These are phyloP conservation scores for Apistogramma diplotaenia DNA, from an alignment of 2,113 vertebrate genomes.

Conservation along the genomic window DNA sequence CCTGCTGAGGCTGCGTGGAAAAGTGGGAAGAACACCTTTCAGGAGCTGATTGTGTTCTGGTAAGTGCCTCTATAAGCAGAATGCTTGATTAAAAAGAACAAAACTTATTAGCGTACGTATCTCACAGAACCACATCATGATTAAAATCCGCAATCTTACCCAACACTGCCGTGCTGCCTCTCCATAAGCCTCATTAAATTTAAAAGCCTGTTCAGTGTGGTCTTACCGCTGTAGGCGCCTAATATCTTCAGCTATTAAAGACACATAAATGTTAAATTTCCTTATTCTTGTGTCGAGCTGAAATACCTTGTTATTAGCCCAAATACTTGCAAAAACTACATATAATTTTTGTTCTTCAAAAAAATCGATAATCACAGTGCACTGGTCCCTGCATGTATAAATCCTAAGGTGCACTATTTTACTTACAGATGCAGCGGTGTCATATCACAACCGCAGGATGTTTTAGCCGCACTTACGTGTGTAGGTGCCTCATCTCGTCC, in stretches of 20 bases:
- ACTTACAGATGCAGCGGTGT: background rate
- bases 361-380: background rate
- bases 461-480: background rate
- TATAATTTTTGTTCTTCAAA: background rate
- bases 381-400: background rate
- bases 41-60: background rate
- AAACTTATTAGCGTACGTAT: background rate
- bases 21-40: background rate
- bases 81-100: background rate
- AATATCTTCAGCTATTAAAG: background rate
- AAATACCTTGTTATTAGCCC: background rate
- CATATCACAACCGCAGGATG: background rate
- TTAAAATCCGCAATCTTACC: slow-evolving; percentile 3
- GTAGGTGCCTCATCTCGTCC: slow-evolving; percentile 7
- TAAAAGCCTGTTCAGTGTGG: background rate
- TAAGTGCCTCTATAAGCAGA: background rate
- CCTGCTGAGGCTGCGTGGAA: background rate
- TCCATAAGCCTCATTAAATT: background rate
- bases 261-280: background rate
- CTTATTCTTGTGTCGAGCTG: background rate
- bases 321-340: background rate
- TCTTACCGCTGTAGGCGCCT: background rate
- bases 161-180: background rate
- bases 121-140: background rate
- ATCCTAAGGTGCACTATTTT: background rate